These are phyloP conservation scores for Sebastes matsubarae DNA, from an alignment of 2,797 vertebrate genomes.

Conservation along the genomic window DNA sequence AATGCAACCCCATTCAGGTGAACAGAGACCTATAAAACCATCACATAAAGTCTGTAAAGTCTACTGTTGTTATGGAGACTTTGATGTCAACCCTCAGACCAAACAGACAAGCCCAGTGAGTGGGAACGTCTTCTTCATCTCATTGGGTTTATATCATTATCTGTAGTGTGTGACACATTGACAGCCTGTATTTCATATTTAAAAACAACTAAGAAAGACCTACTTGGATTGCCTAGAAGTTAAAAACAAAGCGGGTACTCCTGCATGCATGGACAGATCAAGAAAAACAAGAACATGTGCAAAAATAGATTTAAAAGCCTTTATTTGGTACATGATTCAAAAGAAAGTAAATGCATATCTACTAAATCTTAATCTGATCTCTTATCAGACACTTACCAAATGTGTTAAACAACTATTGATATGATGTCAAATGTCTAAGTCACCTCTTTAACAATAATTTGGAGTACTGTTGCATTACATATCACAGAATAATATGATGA, in stretches of 20 bases:
- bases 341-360: neutral
- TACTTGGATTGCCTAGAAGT: neutral
- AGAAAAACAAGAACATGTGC: neutral
- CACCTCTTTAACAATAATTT: too few relatives aligned
- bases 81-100: constrained; percentile 21
- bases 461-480: too few relatives aligned
- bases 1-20: neutral
- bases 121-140: neutral
- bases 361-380: too few relatives aligned
- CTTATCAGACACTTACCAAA: too few relatives aligned
- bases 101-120: neutral
- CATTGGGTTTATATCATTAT: neutral
- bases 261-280: neutral
- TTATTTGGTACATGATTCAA: neutral
- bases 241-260: neutral
- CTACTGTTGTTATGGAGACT: neutral
- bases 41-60: neutral
- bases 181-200: neutral
- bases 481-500: too few relatives aligned
- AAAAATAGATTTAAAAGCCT: neutral
- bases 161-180: neutral
- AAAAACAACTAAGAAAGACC: neutral
- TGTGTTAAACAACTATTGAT: neutral
- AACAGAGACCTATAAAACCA: constrained; percentile 16
- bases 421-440: neutral